Percentiles rank a stretch among this genome's conserved stretches.
Conservation (phyloP, 2,113 vertebrate genomes). For the Pollimyrus isidori region DNA sequence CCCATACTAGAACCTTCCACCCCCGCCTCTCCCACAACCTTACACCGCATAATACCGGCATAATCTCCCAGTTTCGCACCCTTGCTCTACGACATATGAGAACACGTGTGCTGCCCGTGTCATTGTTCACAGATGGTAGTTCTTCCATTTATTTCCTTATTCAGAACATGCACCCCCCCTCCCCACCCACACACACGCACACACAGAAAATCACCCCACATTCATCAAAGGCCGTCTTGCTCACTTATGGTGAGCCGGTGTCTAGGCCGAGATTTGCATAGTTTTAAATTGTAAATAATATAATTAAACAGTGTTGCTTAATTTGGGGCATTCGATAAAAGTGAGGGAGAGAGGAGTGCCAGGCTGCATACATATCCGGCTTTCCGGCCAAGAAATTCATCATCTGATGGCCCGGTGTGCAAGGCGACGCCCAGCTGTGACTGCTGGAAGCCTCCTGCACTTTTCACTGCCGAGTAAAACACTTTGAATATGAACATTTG, state of each 20-base stretch:
- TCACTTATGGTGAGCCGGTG: not conserved
- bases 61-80: not conserved
- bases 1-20: not conserved
- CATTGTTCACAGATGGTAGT: not conserved
- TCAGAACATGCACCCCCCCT: not conserved
- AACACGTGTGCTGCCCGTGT: not conserved
- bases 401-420: slow-evolving; percentile 2
- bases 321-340: slow-evolving; percentile 15
- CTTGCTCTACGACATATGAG: not conserved
- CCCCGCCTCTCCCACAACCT: not conserved
- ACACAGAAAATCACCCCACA: not conserved
- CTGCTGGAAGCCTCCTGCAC: not conserved
- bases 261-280: slow-evolving; percentile 2
- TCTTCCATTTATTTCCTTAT: not conserved
- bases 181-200: not conserved
- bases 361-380: slow-evolving; percentile 5
- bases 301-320: slow-evolving; percentile 8
- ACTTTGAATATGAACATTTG: not conserved
- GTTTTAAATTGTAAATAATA: slow-evolving; percentile 22
- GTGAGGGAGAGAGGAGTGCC: not conserved
- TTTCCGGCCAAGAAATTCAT: slow-evolving; percentile 1
- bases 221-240: not conserved
- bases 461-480: not conserved
- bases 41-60: not conserved
- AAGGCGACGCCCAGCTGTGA: slow-evolving; percentile 8